Evolutionary conservation across 2,797 vertebrate species (phyloP), one percentile per base, ranked within the genome.

Genomic region (Intellagama lesueurii): DNA sequence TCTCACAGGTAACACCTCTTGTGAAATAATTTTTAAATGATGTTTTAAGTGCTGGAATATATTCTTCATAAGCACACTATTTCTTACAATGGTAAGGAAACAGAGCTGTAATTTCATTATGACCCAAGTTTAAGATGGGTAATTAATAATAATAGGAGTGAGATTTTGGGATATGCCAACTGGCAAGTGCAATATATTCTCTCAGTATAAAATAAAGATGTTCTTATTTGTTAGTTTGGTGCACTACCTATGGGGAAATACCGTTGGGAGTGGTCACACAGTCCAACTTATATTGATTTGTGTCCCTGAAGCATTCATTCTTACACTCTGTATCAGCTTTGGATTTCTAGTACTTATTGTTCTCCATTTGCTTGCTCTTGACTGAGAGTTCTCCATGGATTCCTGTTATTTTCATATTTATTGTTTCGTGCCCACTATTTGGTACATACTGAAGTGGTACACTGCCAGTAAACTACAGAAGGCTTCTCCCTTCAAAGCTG

Each of bases 141-240:
- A 80, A 90, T 90, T 84, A 87, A 49, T 88, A 77, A 24, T 12
- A 85, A 24, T 70, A 32, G n/a, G 28, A 70, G 87, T 82, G 78
- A 35, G 8, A 68, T 91, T 60, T 52, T 85, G 40, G 30, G 91
- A 84, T 47, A 76, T 92, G 12, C 3, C 70, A 44, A 1, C 2
- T 80, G 81, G 66, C 52, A 85, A 66, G 24, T 28, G 64, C 68
- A n/a, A 16, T 81, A 86, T 91, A 81, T 14, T 11, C 32, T 89
- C 0, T 66, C 26, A 75, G 81, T 92, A 47, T n/a, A 73, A 69
- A 77, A 87, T 77, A 56, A 86, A 69, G 7, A n/a, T 69, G 24
- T 47, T 80, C 17, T 22, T 77, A 78, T 52, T 69, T 83, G n/a
- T 44, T 83, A 40, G 30, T 30, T 30, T 56, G 60, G 12, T 77